A percentile compares a stretch with the other conserved stretches of the same genome.
Conservation (phyloP, 2,797 vertebrate genomes). For the Gambusia yucatana region DNA sequence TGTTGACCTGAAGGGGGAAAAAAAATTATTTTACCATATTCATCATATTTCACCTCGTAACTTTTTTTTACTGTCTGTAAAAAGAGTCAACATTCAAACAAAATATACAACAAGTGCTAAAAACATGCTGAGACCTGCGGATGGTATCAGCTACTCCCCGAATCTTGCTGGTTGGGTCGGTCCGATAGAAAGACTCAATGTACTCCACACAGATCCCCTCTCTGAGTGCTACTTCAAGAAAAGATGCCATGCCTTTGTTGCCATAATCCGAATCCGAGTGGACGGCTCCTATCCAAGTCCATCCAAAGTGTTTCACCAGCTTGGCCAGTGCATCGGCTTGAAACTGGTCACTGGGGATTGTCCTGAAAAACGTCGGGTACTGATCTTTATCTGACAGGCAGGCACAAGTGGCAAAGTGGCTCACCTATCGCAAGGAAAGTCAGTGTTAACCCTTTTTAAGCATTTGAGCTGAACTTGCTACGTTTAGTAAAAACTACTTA, state of each 20-base stretch:
- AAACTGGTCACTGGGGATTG: conserved; percentile 78
- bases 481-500: conserved; percentile 23
- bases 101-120: not conserved
- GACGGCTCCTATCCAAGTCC: conserved; percentile 82
- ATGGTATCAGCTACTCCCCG: conserved; percentile 68
- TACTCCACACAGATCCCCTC: conserved; percentile 76
- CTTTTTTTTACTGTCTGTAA: not conserved
- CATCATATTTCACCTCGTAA: not conserved
- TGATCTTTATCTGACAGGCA: conserved; percentile 78
- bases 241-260: conserved; percentile 76
- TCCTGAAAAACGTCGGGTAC: conserved; percentile 79
- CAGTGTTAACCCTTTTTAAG: not conserved
- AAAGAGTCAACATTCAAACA: not conserved
- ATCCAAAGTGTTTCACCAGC: conserved; percentile 69
- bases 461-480: not conserved
- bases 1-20: conserved; percentile 62
- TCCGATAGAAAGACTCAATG: conserved; percentile 55
- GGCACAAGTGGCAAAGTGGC: conserved; percentile 78
- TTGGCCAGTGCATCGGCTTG: conserved; percentile 73
- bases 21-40: not conserved
- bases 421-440: not conserved
- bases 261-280: conserved; percentile 78
- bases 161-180: conserved; percentile 59
- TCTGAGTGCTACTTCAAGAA: conserved; percentile 59
- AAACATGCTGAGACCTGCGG: conserved; percentile 45